Conservation (phyloP, 2,888 invertebrate species). For the Oscheius sp. region DNA sequence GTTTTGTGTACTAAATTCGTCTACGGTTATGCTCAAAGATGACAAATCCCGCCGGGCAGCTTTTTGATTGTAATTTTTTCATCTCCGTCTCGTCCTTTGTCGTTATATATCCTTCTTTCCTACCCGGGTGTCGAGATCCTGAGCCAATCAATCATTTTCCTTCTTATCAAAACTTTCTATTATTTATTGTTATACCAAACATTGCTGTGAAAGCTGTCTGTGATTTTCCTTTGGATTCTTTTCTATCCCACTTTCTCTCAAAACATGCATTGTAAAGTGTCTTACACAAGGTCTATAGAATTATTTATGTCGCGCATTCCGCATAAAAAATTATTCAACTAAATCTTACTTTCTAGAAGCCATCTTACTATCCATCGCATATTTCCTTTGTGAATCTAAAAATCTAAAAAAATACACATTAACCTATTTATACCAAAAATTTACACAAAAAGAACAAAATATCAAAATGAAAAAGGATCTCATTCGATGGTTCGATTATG, state of each 20-base stretch:
- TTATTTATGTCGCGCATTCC: slow-evolving; percentile 2
- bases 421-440: too few species aligned
- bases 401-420: too few species aligned
- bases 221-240: neutral
- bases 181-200: neutral
- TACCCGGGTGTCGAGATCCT: neutral
- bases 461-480: too few species aligned
- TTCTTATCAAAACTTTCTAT: neutral
- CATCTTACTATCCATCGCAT: too few species aligned
- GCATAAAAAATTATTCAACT: neutral
- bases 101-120: neutral
- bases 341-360: too few species aligned
- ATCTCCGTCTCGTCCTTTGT: neutral
- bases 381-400: too few species aligned
- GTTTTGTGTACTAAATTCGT: neutral
- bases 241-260: neutral
- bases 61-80: neutral
- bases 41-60: slow-evolving; percentile 5
- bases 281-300: neutral
- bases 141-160: neutral
- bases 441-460: too few species aligned
- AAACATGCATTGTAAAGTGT: slow-evolving; percentile 11
- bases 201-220: slow-evolving; percentile 3
- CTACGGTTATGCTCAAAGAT: slow-evolving; percentile 7
- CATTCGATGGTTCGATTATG: too few species aligned